These are phyloP conservation scores for Sebastes fasciatus DNA, from an alignment of 2,113 vertebrate species.

Conservation along the genomic window DNA sequence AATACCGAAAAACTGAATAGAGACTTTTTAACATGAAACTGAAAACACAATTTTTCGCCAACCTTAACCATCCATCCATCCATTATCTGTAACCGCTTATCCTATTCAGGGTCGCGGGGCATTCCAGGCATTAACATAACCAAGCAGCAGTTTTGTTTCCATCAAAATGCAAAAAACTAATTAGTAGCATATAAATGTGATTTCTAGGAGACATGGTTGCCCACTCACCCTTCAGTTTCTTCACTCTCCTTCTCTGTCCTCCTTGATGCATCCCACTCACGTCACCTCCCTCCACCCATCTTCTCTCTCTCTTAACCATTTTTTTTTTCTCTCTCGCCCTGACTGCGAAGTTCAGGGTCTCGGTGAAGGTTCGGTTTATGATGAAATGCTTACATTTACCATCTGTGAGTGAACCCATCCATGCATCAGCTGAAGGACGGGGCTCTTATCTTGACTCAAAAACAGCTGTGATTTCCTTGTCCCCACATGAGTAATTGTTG, in stretches of 20 bases:
- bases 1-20: background rate
- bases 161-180: constrained; percentile 1
- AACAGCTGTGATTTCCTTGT: constrained; percentile 33
- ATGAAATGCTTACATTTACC: constrained; percentile 41
- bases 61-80: background rate
- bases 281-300: constrained; percentile 16
- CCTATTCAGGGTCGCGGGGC: no score
- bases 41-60: background rate
- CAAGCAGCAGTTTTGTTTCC: constrained; percentile 3
- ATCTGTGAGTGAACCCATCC: constrained; percentile 37
- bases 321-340: constrained; percentile 9
- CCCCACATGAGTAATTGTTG: background rate
- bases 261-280: constrained; percentile 1
- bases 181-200: background rate
- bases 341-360: constrained; percentile 50
- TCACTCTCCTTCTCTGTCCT: background rate
- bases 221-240: background rate
- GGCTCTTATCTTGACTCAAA: constrained; percentile 36
- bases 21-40: background rate
- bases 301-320: background rate
- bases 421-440: constrained; percentile 53
- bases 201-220: background rate
- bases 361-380: constrained; percentile 56
- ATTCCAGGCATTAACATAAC: background rate
- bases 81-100: no score